Base-by-base conservation (phyloP, 2,888 invertebrate species). In the Thumatha senex region DNA sequence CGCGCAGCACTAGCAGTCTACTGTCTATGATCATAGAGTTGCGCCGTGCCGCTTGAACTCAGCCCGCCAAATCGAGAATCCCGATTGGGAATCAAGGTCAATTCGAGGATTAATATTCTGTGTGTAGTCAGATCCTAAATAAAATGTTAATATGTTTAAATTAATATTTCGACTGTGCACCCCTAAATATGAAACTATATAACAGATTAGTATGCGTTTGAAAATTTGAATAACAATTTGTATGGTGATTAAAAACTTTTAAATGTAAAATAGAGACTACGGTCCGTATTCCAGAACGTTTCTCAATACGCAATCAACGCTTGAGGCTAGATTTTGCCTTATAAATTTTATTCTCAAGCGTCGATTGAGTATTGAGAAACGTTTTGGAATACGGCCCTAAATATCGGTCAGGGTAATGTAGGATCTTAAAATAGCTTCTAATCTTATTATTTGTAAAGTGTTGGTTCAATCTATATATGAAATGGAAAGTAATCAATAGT, bases 51-150 rank as follows among this genome's bases (percentile, higher is more conserved):
- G 77, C 72, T 78, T 84, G 86, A 88, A 82, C 18, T 24, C 86
- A 85, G 79, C 70, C 64, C 77, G 80, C 82, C 86, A 82, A 84
- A 80, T 72, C 81, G 76, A 82, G 83, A 75, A 71, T 80, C 85
- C 80, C 82, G 80, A 80, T 87, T 80, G 84, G 89, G 89, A 90
- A 90, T 89, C 83, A 90, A 90, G 90, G 90, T 80, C 85, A 80
- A 76, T 76, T 70, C 70, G 56, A 67, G 78, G 85, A 85, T 89
- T 88, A 80, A 78, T 89, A 90, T 89, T 83, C 89, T 73, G 76
- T 68, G 65, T 76, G 79, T 68, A 61, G 63, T 54, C 65, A 82
- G 79, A 78, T 80, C 89, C 88, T 82, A 84, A 86, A 87, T 65
- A 64, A 61, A 64, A 86, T 86, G 84, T 72, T 83, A 86, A 89